phyloP scores from a whole-genome alignment of 2,113 vertebrate genomes.

The Sclerurus mexicanus region DNA sequence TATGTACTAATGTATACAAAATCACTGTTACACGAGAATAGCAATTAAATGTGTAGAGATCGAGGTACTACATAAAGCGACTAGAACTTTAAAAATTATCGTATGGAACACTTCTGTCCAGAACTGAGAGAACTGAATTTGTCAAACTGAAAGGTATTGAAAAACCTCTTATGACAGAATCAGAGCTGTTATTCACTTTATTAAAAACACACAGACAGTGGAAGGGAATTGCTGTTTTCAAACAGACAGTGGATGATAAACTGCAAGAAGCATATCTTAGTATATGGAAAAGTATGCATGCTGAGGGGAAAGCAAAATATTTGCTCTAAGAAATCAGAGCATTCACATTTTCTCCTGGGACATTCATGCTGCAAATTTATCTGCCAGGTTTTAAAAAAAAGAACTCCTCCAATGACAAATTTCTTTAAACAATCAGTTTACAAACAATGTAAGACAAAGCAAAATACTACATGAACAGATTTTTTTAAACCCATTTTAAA shows the following conservation, averaged over 20 bases:
- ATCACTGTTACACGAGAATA: constrained; percentile 74
- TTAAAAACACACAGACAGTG: constrained; percentile 55
- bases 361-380: constrained; percentile 46
- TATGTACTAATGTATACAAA: constrained; percentile 80
- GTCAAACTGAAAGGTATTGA: constrained; percentile 62
- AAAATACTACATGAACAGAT: not conserved
- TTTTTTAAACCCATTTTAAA: not conserved
- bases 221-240: constrained; percentile 60
- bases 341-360: constrained; percentile 48
- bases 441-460: not conserved
- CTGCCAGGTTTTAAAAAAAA: constrained; percentile 61
- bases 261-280: constrained; percentile 70
- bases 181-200: constrained; percentile 72
- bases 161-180: constrained; percentile 71
- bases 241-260: constrained; percentile 68
- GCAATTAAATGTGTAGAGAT: constrained; percentile 75
- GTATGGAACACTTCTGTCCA: constrained; percentile 38
- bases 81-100: constrained; percentile 63
- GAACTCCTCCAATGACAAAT: constrained; percentile 19
- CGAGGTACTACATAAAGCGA: constrained; percentile 64
- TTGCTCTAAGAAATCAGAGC: constrained; percentile 58
- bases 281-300: constrained; percentile 79
- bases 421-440: constrained; percentile 41
- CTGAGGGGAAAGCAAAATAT: constrained; percentile 60
- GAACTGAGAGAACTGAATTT: constrained; percentile 58